Evolutionary conservation across 2,888 invertebrate species (phyloP).

Genomic region (Esperia sulphurella): DNA sequence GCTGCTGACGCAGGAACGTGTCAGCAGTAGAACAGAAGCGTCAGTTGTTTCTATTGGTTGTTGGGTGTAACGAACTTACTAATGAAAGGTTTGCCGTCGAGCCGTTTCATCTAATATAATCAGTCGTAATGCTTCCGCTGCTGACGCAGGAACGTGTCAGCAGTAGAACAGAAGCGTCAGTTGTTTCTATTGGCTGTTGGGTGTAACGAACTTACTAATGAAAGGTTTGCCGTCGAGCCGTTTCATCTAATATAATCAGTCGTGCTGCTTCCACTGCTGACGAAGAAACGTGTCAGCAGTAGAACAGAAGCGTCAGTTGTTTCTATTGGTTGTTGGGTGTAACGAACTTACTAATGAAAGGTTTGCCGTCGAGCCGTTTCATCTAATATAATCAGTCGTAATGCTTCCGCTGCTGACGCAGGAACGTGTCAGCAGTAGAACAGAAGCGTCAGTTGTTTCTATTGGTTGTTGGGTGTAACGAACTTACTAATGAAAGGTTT

Average conservation of each 20-base stretch:
- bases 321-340: background rate
- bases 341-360: conserved; percentile 83
- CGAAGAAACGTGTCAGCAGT: conserved; percentile 91
- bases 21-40: conserved; percentile 92
- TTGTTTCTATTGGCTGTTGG: too few species aligned
- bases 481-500: conserved; percentile 87
- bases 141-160: conserved; percentile 90
- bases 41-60: too few species aligned
- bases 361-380: conserved; percentile 93
- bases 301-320: conserved; percentile 82
- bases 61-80: conserved; percentile 44
- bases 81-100: conserved; percentile 93
- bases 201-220: conserved; percentile 72
- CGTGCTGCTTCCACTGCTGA: conserved; percentile 96
- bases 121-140: conserved; percentile 96
- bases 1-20: conserved; percentile 91
- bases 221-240: conserved; percentile 93
- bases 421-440: conserved; percentile 87
- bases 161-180: conserved; percentile 87
- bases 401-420: conserved; percentile 94
- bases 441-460: too few species aligned
- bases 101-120: conserved; percentile 94
- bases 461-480: background rate
- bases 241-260: conserved; percentile 95
- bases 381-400: conserved; percentile 96